Conservation (phyloP, 1,140 invertebrate species). For the Phthorimaea operculella region DNA sequence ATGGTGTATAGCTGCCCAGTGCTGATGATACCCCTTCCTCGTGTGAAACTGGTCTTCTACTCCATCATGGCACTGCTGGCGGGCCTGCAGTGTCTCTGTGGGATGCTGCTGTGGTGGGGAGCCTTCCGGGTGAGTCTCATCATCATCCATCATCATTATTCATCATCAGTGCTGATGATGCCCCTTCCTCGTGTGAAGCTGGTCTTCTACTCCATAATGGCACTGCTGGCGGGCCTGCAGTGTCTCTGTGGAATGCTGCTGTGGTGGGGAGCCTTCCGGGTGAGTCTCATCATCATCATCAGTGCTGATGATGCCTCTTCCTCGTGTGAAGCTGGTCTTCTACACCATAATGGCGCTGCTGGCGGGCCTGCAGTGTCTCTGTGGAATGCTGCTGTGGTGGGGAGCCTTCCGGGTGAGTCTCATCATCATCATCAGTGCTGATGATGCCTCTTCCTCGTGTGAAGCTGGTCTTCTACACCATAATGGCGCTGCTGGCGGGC, state of each 20-base stretch:
- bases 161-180: too few relatives aligned
- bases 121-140: not conserved
- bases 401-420: not conserved
- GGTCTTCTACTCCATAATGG: not conserved
- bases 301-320: too few relatives aligned
- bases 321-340: not conserved
- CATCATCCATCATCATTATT: too few relatives aligned
- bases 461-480: not conserved
- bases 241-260: not conserved
- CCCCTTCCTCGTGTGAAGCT: not conserved
- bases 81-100: not conserved
- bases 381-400: not conserved
- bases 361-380: not conserved
- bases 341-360: not conserved
- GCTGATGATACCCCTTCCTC: not conserved
- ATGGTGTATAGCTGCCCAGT: slow-evolving; percentile 1
- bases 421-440: too few relatives aligned
- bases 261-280: not conserved
- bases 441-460: too few relatives aligned
- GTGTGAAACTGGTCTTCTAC: not conserved
- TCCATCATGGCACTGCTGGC: not conserved
- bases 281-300: not conserved
- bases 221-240: not conserved
- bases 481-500: not conserved
- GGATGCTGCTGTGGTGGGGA: not conserved